Evolutionary conservation across 2,113 vertebrate genomes (phyloP).

Genomic region (Rhinoptilus africanus): DNA sequence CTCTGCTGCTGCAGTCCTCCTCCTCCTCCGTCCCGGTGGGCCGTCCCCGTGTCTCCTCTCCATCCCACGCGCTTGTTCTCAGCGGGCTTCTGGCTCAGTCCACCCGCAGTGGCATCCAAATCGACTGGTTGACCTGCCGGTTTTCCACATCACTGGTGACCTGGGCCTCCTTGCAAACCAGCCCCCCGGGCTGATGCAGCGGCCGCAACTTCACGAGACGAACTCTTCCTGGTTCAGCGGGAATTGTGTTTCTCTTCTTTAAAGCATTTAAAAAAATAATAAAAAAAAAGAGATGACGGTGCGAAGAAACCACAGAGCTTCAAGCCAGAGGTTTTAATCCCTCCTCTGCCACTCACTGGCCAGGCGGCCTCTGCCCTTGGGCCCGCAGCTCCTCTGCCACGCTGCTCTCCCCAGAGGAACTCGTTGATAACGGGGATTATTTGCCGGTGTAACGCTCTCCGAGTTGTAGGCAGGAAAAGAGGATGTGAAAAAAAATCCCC

Average conservation of each 20-base stretch:
- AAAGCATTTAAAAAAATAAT: background rate
- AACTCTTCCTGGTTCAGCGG: background rate
- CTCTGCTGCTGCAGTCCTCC: background rate
- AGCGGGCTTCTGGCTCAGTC: background rate
- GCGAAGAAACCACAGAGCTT: background rate
- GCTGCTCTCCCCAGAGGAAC: background rate
- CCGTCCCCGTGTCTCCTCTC: background rate
- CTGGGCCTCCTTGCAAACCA: background rate
- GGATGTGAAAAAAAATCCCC: background rate
- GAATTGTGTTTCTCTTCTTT: background rate
- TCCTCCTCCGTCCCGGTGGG: background rate
- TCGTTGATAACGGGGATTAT: background rate
- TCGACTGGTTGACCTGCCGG: background rate
- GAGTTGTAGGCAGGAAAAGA: background rate
- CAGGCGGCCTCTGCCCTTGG: background rate
- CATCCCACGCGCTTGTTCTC: background rate
- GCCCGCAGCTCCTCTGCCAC: background rate
- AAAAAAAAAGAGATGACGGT: background rate
- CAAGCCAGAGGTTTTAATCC: background rate
- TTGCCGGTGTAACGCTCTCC: background rate
- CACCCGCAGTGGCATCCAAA: accelerated
- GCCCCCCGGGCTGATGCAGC: background rate
- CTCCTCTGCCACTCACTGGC: background rate
- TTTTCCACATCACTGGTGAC: background rate
- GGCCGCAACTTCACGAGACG: background rate